Base-by-base conservation (phyloP, 2,797 vertebrate species). In the Rhynchonycteris naso region DNA sequence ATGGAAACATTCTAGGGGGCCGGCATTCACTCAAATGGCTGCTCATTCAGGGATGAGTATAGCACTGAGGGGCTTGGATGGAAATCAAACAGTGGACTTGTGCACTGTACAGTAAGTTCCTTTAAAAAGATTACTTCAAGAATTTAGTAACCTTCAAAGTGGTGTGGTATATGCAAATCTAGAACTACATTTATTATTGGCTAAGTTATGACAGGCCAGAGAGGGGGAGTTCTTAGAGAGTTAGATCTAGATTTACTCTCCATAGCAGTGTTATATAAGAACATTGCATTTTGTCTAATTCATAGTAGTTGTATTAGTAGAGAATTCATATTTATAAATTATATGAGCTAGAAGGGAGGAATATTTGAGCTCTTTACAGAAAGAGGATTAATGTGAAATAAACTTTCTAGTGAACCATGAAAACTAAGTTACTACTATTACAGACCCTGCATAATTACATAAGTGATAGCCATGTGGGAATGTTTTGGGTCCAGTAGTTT, bases 401-500 rank as follows among this genome's bases (percentile, higher is more conserved):
- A 90, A 16, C 84, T 88, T 97, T 96, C 38, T 69, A 63, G 1
- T 93, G 66, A 61, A 59, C 74, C 76, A 26, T 63, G 75, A 85
- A 85, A 83, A 97, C 76, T 65, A 56, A 95, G 69, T 54, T 97
- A 56, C 0, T 94, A 58, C 58, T 90, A 12, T 91, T 91, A 76
- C 85, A 91, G 86, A 96, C 30, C 50, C 94, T 86, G 91, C 69
- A 26, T 95, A 96, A 96, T 96, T 96, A 33, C 30, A 28, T 91
- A 89, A 95, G 47, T 93, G 74, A 87, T 88, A 76, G 75, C 74
- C 78, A 63, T 89, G 91, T 85, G 87, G 93, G 75, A 96, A 84
- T 90, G 38, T 94, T 63, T 95, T 61, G 74, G 75, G 61, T 93
- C 79, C 15, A 35, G 78, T 76, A 43, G 76, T 94, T 95, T 92